These are phyloP conservation scores for Magallana ariakensis DNA, from an alignment of 1,140 invertebrate species.

Conservation along the genomic window DNA sequence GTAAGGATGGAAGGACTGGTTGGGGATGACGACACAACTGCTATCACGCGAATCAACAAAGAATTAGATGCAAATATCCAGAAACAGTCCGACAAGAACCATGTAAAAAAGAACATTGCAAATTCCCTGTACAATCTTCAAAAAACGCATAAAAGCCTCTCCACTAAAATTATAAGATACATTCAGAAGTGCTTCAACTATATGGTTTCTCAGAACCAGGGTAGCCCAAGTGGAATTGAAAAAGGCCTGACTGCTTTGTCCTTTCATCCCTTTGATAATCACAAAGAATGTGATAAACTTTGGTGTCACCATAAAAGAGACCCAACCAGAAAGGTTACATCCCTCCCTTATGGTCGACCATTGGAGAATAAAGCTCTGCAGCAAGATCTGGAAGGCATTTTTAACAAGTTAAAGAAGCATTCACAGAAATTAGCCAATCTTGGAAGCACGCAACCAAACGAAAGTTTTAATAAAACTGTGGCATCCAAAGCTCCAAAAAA, in stretches of 20 bases:
- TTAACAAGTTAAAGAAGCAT: slow-evolving; percentile 1
- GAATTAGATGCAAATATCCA: background rate
- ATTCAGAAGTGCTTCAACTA: slow-evolving; percentile 30
- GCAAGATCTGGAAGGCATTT: background rate
- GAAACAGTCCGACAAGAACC: slow-evolving; percentile 12
- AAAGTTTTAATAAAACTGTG: too few species aligned
- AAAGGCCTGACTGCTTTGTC: background rate
- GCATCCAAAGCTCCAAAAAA: too few species aligned
- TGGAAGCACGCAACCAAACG: too few species aligned
- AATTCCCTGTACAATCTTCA: slow-evolving; percentile 4
- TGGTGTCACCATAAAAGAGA: slow-evolving; percentile 15
- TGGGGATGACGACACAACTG: background rate
- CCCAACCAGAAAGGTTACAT: background rate
- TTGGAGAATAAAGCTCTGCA: background rate
- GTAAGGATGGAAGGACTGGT: background rate
- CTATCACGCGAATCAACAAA: background rate
- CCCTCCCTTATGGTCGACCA: background rate
- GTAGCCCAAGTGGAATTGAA: background rate
- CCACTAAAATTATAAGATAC: slow-evolving; percentile 5
- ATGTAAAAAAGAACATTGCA: slow-evolving; percentile 26
- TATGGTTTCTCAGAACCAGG: slow-evolving; percentile 28
- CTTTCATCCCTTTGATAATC: background rate
- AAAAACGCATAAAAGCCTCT: background rate
- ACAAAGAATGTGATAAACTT: background rate
- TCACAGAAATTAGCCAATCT: too few species aligned